Percentiles rank a stretch among this genome's conserved stretches.
Evolutionary conservation across 2,797 vertebrate genomes (phyloP).

Genomic region (Cuculus canorus): DNA sequence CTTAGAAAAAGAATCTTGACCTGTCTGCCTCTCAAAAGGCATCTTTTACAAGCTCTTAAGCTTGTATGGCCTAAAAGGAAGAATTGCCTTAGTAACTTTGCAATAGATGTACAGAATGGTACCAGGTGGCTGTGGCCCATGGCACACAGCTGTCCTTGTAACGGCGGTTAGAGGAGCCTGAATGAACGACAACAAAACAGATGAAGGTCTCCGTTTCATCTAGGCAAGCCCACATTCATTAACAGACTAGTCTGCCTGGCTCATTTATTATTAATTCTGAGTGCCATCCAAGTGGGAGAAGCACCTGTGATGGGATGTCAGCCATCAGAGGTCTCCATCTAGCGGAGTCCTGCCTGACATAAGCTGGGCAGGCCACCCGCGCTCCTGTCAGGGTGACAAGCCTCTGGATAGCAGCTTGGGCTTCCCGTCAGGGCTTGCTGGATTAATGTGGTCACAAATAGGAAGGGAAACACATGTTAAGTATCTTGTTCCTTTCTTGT

Average conservation of each 20-base stretch:
- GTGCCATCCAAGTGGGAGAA: background rate
- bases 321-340: background rate
- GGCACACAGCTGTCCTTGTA: accelerated
- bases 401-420: background rate
- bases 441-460: background rate
- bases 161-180: background rate
- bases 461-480: constrained; percentile 4
- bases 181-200: background rate
- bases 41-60: background rate
- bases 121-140: accelerated
- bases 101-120: background rate
- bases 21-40: background rate
- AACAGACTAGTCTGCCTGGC: background rate
- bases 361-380: background rate
- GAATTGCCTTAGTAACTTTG: too few species aligned
- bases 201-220: background rate
- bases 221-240: background rate
- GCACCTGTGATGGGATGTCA: constrained; percentile 52
- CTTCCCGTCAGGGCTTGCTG: background rate
- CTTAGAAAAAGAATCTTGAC: background rate
- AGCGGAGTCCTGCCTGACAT: background rate
- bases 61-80: background rate
- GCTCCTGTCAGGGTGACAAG: background rate
- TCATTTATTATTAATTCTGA: constrained; percentile 43
- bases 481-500: background rate